phyloP scores from a whole-genome alignment of 2,113 vertebrate species.

The Dipodomys spectabilis region DNA sequence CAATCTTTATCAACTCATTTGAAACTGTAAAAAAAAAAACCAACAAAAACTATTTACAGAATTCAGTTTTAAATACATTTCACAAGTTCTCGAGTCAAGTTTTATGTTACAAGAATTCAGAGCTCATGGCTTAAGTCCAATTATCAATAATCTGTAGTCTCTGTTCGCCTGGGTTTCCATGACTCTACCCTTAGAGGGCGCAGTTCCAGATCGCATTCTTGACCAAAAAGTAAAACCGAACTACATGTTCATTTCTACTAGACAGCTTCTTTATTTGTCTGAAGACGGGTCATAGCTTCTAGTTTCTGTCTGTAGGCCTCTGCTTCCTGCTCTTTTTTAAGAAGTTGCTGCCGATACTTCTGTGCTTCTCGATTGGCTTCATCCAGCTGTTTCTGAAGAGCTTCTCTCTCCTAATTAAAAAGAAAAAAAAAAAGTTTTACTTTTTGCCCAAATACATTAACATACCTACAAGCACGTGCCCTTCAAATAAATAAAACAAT shows the following conservation, averaged over 20 bases:
- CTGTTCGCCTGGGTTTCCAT: slow-evolving; percentile 76
- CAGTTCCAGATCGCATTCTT: slow-evolving; percentile 86
- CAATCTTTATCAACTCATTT: slow-evolving; percentile 89
- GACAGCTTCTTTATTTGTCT: slow-evolving; percentile 91
- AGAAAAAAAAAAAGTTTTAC: slow-evolving; percentile 74
- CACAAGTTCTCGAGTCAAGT: slow-evolving; percentile 89
- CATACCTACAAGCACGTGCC: background rate
- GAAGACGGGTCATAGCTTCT: slow-evolving; percentile 92
- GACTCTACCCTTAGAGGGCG: slow-evolving; percentile 79
- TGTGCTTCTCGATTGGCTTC: slow-evolving; percentile 94
- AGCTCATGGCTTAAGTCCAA: slow-evolving; percentile 88
- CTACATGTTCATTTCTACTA: slow-evolving; percentile 81
- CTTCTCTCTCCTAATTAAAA: slow-evolving; percentile 91
- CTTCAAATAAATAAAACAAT: slow-evolving; percentile 10
- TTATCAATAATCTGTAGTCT: slow-evolving; percentile 84
- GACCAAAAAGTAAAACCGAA: slow-evolving; percentile 81
- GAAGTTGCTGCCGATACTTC: slow-evolving; percentile 92
- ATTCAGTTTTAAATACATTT: slow-evolving; percentile 91
- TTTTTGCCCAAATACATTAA: slow-evolving; percentile 17
- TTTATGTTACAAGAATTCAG: slow-evolving; percentile 89
- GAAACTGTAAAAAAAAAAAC: slow-evolving; percentile 89
- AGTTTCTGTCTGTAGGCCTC: slow-evolving; percentile 93
- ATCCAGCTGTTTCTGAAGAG: slow-evolving; percentile 93
- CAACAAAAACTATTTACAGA: slow-evolving; percentile 91
- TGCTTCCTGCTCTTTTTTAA: slow-evolving; percentile 94